phyloP scores from a whole-genome alignment of 2,113 vertebrate species.

The Oryzias javanicus region DNA sequence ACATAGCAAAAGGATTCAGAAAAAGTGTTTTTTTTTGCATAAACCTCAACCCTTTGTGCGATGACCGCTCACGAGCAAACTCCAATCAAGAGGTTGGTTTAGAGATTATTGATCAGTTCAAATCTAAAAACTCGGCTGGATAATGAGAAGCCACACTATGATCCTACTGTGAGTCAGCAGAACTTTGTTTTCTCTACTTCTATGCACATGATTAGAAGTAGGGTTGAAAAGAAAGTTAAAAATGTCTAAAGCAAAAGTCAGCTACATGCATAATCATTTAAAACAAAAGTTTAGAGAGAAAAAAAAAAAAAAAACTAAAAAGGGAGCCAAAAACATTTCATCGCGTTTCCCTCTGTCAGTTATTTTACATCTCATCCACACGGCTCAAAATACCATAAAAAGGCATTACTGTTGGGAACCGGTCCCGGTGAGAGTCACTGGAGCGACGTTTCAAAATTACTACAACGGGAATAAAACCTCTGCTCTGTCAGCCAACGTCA shows the following conservation, averaged over 20 bases:
- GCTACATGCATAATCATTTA: conserved; percentile 61
- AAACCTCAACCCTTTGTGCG: conserved; percentile 58
- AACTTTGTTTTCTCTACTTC: conserved; percentile 40
- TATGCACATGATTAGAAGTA: conserved; percentile 46
- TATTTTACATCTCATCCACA: conserved; percentile 52
- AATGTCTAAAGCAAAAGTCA: conserved; percentile 52
- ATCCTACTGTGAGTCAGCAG: conserved; percentile 33
- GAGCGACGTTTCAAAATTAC: conserved; percentile 16
- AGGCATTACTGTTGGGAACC: conserved; percentile 61
- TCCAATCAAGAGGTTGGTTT: conserved; percentile 13
- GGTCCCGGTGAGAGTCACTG: conserved; percentile 55
- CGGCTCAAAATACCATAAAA: conserved; percentile 59
- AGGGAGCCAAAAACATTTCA: conserved; percentile 25
- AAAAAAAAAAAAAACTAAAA: conserved; percentile 38
- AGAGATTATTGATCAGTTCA: conserved; percentile 36
- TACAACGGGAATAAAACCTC: conserved; percentile 13
- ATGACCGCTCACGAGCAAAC: conserved; percentile 40
- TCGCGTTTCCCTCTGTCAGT: conserved; percentile 38
- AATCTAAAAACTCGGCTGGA: conserved; percentile 35
- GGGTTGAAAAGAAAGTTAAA: conserved; percentile 37
- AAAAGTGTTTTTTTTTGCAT: conserved; percentile 56
- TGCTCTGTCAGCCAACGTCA: conserved; percentile 10
- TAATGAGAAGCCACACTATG: conserved; percentile 40
- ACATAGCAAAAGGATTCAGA: conserved; percentile 66
- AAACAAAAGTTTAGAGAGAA: conserved; percentile 45